Conservation (phyloP, 2,113 vertebrate genomes). For the Neopipo cinnamomea region DNA sequence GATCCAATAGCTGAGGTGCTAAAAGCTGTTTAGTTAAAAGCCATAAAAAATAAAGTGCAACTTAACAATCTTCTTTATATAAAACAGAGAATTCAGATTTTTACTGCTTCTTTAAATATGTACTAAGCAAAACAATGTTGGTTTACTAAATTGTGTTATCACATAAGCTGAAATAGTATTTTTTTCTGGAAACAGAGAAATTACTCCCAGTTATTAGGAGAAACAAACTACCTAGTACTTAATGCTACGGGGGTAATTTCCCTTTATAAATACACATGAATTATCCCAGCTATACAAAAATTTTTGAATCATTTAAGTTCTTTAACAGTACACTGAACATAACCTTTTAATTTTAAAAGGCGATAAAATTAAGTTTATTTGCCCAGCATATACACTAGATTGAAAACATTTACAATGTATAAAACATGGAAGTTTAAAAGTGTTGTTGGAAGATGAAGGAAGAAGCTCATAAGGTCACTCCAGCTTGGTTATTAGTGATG, state of each 20-base stretch:
- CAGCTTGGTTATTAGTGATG: rapidly evolving
- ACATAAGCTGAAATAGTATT: not conserved
- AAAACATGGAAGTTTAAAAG: rapidly evolving
- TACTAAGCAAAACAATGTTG: not conserved
- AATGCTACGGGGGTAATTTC: not conserved
- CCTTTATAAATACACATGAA: not conserved
- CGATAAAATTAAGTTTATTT: not conserved
- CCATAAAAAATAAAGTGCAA: not conserved
- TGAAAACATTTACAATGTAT: not conserved
- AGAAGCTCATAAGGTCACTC: too few relatives aligned
- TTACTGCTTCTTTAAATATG: not conserved
- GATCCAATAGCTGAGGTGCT: not conserved
- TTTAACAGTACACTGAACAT: not conserved
- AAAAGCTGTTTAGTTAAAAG: not conserved
- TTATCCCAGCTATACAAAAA: not conserved
- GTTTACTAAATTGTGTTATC: not conserved
- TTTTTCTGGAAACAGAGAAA: not conserved
- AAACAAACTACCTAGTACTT: not conserved
- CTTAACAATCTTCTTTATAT: not conserved
- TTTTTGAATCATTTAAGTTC: not conserved
- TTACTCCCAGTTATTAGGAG: not conserved
- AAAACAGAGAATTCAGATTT: not conserved
- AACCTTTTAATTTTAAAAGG: not conserved
- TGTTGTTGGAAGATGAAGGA: not conserved
- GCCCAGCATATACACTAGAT: not conserved